Evolutionary conservation across 2,797 vertebrate genomes (phyloP).

Genomic region (Spea hammondii): DNA sequence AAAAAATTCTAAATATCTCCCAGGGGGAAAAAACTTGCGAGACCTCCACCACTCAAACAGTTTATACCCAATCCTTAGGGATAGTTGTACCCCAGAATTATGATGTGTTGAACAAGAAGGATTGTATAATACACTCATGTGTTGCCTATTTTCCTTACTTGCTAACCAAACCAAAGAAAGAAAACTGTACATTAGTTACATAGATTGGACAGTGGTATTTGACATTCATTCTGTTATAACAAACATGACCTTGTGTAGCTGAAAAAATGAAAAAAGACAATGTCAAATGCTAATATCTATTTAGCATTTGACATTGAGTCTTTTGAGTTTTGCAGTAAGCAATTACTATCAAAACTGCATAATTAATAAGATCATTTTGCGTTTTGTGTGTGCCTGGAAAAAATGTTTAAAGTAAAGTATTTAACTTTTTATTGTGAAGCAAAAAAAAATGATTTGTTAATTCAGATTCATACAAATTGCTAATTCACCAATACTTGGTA

Average conservation of each 20-base stretch:
- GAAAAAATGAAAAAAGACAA: neutral
- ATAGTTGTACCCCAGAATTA: too few species aligned
- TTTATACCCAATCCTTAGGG: too few species aligned
- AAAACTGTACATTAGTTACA: too few species aligned
- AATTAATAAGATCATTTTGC: constrained; percentile 25
- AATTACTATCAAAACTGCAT: constrained; percentile 31
- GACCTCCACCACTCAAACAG: too few species aligned
- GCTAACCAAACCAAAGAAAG: too few species aligned
- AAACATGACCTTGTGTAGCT: neutral
- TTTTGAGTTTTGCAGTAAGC: constrained; percentile 6
- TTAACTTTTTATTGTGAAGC: constrained; percentile 10
- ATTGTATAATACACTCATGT: too few species aligned
- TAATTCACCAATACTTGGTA: too few species aligned
- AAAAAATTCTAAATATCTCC: too few species aligned
- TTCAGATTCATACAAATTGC: too few species aligned
- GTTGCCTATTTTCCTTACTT: too few species aligned
- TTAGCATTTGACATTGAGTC: constrained; percentile 1
- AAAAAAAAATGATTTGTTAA: constrained; percentile 9
- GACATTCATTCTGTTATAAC: neutral
- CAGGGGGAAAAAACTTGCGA: too few species aligned
- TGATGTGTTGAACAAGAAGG: too few species aligned
- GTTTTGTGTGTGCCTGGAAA: constrained; percentile 7
- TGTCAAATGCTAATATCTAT: neutral
- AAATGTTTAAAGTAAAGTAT: constrained; percentile 1
- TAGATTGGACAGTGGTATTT: neutral